Evolutionary conservation across 2,113 vertebrate species (phyloP).

Genomic region (Panthera leo): DNA sequence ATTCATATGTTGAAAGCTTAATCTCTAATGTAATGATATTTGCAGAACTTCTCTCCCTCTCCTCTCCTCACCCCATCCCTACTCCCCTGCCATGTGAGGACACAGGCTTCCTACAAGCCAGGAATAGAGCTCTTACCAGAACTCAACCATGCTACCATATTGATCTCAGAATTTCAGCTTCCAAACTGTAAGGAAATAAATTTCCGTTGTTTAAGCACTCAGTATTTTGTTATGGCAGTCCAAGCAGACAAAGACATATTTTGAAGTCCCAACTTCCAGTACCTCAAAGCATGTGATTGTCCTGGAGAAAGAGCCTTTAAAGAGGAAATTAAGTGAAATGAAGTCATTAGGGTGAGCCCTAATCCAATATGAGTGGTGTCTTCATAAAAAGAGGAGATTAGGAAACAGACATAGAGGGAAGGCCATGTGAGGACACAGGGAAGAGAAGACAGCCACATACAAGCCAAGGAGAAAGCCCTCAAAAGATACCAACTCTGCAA

Average conservation of each 20-base stretch:
- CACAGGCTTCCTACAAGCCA: background rate
- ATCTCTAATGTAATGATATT: background rate
- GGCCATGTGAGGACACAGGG: background rate
- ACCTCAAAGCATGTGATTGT: background rate
- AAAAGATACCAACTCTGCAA: background rate
- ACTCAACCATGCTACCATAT: background rate
- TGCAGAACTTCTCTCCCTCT: background rate
- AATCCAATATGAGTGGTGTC: background rate
- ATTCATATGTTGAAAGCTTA: background rate
- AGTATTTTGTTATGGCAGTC: background rate
- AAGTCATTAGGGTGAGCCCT: background rate
- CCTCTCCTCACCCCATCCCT: background rate
- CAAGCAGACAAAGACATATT: accelerated
- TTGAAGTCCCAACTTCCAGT: background rate
- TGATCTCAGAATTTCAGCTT: background rate
- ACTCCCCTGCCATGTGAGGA: background rate
- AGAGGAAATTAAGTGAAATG: background rate
- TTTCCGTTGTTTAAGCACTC: background rate
- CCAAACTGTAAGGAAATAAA: background rate
- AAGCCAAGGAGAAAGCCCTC: background rate
- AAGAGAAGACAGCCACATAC: background rate
- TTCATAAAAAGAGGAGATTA: background rate
- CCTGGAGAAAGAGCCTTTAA: background rate
- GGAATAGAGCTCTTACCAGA: background rate
- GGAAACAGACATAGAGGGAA: background rate